Conservation (phyloP, 2,888 invertebrate species). For the Drosophila ochracea region DNA sequence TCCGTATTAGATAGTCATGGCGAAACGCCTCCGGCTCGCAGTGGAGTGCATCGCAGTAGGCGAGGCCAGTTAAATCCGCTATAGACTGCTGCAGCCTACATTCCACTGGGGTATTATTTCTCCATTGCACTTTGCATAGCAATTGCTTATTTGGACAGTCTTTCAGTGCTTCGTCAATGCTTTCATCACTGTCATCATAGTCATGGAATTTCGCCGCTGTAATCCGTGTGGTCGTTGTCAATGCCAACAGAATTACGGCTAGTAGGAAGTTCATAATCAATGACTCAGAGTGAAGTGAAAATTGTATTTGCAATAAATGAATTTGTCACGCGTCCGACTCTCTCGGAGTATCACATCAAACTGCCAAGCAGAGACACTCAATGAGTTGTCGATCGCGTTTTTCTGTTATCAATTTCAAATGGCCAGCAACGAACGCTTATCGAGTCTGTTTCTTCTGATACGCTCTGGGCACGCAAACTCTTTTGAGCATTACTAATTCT, state of each 20-base stretch:
- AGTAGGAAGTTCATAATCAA: constrained; percentile 40
- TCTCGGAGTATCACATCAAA: constrained; percentile 39
- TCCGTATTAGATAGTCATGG: constrained; percentile 55
- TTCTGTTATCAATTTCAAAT: constrained; percentile 43
- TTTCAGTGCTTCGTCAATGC: not conserved
- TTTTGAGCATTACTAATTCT: constrained; percentile 39
- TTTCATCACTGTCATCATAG: not conserved
- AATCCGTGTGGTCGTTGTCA: constrained; percentile 7
- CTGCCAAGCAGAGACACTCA: constrained; percentile 32
- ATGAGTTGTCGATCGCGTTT: constrained; percentile 17
- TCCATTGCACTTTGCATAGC: constrained; percentile 23
- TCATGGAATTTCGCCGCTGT: not conserved
- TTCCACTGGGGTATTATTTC: not conserved
- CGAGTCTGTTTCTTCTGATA: constrained; percentile 16
- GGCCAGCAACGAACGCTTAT: constrained; percentile 46
- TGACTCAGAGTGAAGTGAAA: constrained; percentile 54
- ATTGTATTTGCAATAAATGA: constrained; percentile 5
- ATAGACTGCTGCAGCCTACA: constrained; percentile 3
- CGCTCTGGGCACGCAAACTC: constrained; percentile 7
- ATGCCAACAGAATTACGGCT: constrained; percentile 29
- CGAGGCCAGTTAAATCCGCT: not conserved
- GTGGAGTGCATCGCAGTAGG: constrained; percentile 44
- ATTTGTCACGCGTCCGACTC: constrained; percentile 41
- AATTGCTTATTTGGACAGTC: constrained; percentile 22
- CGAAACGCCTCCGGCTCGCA: constrained; percentile 63